Evolutionary conservation across 2,113 vertebrate genomes (phyloP), one percentile per base, ranked within the genome.

Genomic region (Cettia cetti): DNA sequence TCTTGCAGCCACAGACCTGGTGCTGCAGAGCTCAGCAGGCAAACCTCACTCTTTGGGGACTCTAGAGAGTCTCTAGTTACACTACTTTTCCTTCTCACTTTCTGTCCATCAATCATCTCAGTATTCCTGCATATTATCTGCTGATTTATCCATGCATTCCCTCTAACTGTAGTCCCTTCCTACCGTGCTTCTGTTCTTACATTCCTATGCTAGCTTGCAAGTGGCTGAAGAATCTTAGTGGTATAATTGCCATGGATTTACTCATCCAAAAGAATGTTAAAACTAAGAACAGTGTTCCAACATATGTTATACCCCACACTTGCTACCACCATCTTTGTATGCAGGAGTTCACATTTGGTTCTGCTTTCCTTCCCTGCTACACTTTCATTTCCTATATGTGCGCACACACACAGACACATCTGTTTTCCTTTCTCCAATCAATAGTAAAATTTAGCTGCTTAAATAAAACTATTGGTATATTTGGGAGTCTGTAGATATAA

Each of bases 341-440:
- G 69, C 69, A 71, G 44, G 47, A 74, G 44, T 82, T 87, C 70
- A 68, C 78, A 82, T 89, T 92, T 74, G 31, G 22, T 91, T 86
- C 61, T 93, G 15, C 85, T 92, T 90, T 84, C 35, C 42, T 66
- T 95, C n/a, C 84, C 82, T 91, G 65, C 93, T 75, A 52, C n/a
- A 13, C 57, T 66, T 91, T 23, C 2, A 31, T 86, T 92, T 84
- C 56, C 27, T 86, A 18, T 59, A 68, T 7, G 12, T 20, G 16
- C 28, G 11, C n/a, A 18, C 37, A 60, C 47, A 31, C 53, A 31
- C 40, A 44, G 31, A 31, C 53, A 31, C 59, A 40, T 66, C 60
- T 71, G 42, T 68, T 82, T 95, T 59, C 15, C 21, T 60, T 89
- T 94, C 57, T 87, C 17, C 70, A 84, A 12, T 56, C 44, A 72